Conservation (phyloP, 2,888 invertebrate species). For the Dryomyza anilis region DNA sequence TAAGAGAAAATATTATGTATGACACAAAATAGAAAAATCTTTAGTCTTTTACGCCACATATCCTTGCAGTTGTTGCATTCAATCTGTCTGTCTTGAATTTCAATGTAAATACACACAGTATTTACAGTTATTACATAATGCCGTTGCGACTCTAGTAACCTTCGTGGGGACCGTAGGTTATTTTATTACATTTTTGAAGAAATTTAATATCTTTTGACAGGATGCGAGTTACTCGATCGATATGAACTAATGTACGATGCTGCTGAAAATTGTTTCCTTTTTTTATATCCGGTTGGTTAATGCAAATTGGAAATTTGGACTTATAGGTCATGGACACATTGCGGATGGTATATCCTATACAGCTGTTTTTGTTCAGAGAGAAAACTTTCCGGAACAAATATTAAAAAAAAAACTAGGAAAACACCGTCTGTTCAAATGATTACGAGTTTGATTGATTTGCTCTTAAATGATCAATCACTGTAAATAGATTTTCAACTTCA, state of each 20-base stretch:
- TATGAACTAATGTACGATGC: too few relatives aligned
- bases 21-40: too few relatives aligned
- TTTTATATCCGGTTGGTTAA: neutral
- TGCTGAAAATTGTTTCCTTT: neutral
- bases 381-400: too few relatives aligned
- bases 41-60: neutral
- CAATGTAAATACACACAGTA: conserved; percentile 4
- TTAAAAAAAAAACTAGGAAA: too few relatives aligned
- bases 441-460: too few relatives aligned
- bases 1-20: too few relatives aligned
- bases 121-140: conserved; percentile 5
- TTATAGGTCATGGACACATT: neutral
- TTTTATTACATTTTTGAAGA: neutral
- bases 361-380: neutral
- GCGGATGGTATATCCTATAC: neutral
- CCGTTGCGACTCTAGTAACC: neutral
- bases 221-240: too few relatives aligned
- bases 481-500: too few relatives aligned
- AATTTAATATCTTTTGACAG: conserved; percentile 5
- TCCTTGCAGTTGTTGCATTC: neutral
- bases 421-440: too few relatives aligned
- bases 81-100: conserved; percentile 22
- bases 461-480: too few relatives aligned
- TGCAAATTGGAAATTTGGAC: neutral
- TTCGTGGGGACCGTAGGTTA: neutral